Evolutionary conservation across 2,888 invertebrate genomes (phyloP).

Genomic region (Phalera bucephala): DNA sequence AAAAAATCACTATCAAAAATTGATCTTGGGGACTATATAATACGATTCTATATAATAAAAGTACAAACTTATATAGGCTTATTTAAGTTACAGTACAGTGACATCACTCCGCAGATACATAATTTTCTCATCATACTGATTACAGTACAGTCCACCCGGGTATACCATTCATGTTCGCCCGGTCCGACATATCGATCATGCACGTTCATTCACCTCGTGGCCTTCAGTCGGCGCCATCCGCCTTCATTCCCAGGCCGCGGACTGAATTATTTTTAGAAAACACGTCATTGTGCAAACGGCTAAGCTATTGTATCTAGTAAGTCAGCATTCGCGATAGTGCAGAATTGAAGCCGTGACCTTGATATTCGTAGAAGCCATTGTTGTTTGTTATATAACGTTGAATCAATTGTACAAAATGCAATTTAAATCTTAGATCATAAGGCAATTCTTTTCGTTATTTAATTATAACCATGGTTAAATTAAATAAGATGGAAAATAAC

Average conservation of each 20-base stretch:
- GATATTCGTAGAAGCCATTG: neutral
- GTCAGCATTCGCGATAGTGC: neutral
- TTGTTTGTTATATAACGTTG: neutral
- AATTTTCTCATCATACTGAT: no score
- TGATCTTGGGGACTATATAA: no score
- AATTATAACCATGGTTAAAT: no score
- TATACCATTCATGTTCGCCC: constrained; percentile 1
- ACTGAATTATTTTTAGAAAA: neutral
- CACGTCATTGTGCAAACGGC: neutral
- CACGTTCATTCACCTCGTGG: constrained; percentile 2
- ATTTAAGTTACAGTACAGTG: no score
- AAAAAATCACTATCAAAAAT: no score
- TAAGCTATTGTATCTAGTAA: neutral
- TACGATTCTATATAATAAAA: no score
- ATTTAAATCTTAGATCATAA: neutral
- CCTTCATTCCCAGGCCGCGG: neutral
- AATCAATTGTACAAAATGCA: neutral
- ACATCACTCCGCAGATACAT: no score
- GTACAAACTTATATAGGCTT: no score
- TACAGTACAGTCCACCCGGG: neutral
- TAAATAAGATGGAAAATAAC: no score
- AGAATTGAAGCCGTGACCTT: neutral
- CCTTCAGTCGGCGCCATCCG: neutral
- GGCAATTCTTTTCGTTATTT: no score
- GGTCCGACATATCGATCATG: constrained; percentile 13